A percentile compares a stretch with the other conserved stretches of the same genome.
Evolutionary conservation across 2,113 vertebrate genomes (phyloP).

Genomic region (Stigmatopora argus): DNA sequence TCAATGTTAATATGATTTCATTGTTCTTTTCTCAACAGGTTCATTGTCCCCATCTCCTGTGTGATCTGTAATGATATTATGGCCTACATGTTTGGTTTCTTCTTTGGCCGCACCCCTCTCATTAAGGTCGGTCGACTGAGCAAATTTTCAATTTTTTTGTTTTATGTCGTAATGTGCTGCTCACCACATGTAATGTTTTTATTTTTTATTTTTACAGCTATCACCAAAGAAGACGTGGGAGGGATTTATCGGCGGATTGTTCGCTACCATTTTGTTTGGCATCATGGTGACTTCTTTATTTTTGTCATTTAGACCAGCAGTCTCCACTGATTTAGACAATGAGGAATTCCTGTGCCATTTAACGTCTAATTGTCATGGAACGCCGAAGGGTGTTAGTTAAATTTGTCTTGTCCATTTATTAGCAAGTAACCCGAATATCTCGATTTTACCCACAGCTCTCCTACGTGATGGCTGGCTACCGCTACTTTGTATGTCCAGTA

Average conservation of each 20-base stretch:
- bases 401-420: not conserved
- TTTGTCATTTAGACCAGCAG: too few relatives aligned
- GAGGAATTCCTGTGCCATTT: not conserved
- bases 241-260: constrained; percentile 95
- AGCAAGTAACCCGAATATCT: not conserved
- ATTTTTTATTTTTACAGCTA: constrained; percentile 68
- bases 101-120: constrained; percentile 94
- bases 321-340: not conserved
- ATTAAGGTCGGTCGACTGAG: constrained; percentile 80
- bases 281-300: constrained; percentile 77
- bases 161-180: not conserved
- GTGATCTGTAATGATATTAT: constrained; percentile 99
- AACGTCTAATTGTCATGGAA: not conserved
- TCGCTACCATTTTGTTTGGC: constrained; percentile 90
- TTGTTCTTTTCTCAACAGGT: constrained; percentile 69
- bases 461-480: constrained; percentile 90
- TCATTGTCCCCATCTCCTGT: constrained; percentile 96
- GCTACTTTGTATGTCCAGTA: constrained; percentile 94
- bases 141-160: not conserved
- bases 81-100: constrained; percentile 99
- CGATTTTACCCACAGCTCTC: constrained; percentile 74
- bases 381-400: not conserved
- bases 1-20: not conserved
- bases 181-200: not conserved
- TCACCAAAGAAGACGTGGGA: constrained; percentile 99